Evolutionary conservation across 2,888 invertebrate species (phyloP).

Genomic region (Amphipyra tragopoginis): DNA sequence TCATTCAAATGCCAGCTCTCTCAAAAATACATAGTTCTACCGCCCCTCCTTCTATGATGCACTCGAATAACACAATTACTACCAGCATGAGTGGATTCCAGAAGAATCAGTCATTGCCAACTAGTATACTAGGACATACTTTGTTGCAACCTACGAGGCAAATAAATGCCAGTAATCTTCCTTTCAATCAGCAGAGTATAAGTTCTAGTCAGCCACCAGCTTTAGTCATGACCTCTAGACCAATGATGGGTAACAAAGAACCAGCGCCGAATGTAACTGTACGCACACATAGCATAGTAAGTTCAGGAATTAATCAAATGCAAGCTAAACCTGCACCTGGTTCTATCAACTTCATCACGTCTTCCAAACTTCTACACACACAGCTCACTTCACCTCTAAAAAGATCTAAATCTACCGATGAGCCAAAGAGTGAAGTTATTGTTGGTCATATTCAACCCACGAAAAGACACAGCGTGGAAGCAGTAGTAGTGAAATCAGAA

Average conservation of each 20-base stretch:
- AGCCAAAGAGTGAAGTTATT: slow-evolving; percentile 86
- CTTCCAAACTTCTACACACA: slow-evolving; percentile 89
- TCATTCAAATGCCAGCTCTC: slow-evolving; percentile 87
- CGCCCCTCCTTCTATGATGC: slow-evolving; percentile 75
- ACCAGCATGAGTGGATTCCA: slow-evolving; percentile 80
- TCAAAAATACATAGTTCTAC: slow-evolving; percentile 83
- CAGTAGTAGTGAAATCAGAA: slow-evolving; percentile 87
- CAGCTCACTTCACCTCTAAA: slow-evolving; percentile 90
- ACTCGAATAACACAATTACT: slow-evolving; percentile 79
- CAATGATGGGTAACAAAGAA: slow-evolving; percentile 81
- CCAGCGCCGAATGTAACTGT: slow-evolving; percentile 84
- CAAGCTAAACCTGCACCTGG: slow-evolving; percentile 78
- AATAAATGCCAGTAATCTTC: slow-evolving; percentile 76
- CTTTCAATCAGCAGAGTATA: slow-evolving; percentile 83
- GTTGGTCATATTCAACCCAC: slow-evolving; percentile 87
- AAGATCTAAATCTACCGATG: slow-evolving; percentile 89
- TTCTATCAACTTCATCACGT: slow-evolving; percentile 84
- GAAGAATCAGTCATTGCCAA: slow-evolving; percentile 80
- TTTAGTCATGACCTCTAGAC: slow-evolving; percentile 86
- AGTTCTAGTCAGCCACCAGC: slow-evolving; percentile 88
- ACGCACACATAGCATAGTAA: slow-evolving; percentile 83
- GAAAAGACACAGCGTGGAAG: slow-evolving; percentile 88
- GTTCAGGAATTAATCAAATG: slow-evolving; percentile 80
- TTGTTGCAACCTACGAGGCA: slow-evolving; percentile 84
- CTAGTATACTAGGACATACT: slow-evolving; percentile 87